Conservation (phyloP, 1,140 invertebrate species). For the Heliconius melpomene region DNA sequence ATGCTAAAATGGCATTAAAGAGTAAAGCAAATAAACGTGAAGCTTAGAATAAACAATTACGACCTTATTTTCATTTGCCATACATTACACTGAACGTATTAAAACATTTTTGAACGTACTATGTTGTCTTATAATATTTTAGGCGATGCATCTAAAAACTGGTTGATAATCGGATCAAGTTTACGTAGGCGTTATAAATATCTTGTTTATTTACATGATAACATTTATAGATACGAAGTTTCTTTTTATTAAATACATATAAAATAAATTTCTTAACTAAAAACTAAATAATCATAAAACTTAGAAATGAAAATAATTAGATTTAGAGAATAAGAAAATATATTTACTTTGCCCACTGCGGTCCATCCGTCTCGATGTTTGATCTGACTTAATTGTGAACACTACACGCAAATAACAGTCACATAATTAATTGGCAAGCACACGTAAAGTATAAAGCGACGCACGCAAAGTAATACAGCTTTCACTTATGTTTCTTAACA, state of each 20-base stretch:
- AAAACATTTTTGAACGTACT: not conserved
- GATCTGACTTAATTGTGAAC: constrained; percentile 20
- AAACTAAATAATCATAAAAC: not conserved
- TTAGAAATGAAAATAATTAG: not conserved
- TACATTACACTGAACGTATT: not conserved
- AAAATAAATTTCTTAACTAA: not conserved
- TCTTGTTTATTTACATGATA: constrained; percentile 18
- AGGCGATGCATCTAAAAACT: constrained; percentile 15
- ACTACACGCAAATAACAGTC: constrained; percentile 19
- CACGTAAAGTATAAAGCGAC: constrained; percentile 5
- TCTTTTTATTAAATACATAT: not conserved
- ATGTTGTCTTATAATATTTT: not conserved
- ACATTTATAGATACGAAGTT: not conserved
- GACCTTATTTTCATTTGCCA: constrained; percentile 5
- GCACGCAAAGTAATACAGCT: constrained; percentile 34
- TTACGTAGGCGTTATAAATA: constrained; percentile 42
- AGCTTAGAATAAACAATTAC: not conserved
- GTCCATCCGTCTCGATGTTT: constrained; percentile 42
- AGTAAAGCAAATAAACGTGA: constrained; percentile 7
- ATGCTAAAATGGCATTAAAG: not conserved
- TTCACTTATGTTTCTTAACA: constrained; percentile 44
- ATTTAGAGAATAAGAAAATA: constrained; percentile 21
- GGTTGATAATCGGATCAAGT: constrained; percentile 21
- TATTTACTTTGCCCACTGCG: constrained; percentile 44
- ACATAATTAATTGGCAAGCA: constrained; percentile 27